Evolutionary conservation across 1,140 invertebrate genomes (phyloP).

Genomic region (Trialeurodes vaporariorum): DNA sequence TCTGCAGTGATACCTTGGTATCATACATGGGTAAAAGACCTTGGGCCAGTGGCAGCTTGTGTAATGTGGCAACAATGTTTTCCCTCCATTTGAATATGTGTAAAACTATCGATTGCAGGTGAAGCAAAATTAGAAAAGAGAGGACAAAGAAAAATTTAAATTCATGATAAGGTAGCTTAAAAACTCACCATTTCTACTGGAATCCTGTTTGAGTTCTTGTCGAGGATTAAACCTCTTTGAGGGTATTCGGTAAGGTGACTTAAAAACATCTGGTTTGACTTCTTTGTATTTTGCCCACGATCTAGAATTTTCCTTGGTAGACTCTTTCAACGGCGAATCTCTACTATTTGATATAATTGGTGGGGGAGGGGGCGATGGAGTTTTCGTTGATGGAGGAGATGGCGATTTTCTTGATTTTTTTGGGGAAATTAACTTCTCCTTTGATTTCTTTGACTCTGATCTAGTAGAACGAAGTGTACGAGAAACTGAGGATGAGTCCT

Average conservation of each 20-base stretch:
- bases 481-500: background rate
- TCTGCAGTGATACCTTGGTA: no score
- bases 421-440: background rate
- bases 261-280: slow-evolving; percentile 23
- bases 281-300: slow-evolving; percentile 27
- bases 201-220: background rate
- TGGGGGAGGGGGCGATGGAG: slow-evolving; percentile 35
- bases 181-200: no score
- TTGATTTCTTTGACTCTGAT: slow-evolving; percentile 14
- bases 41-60: no score
- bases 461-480: no score
- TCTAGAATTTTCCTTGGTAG: slow-evolving; percentile 12
- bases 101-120: no score
- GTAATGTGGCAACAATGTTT: no score
- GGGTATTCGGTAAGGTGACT: slow-evolving; percentile 16
- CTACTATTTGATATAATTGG: slow-evolving; percentile 32
- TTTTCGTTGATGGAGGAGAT: slow-evolving; percentile 14
- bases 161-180: no score
- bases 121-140: no score
- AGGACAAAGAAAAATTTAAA: no score
- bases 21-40: no score
- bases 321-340: slow-evolving; percentile 5
- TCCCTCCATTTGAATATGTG: no score
- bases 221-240: slow-evolving; percentile 7
- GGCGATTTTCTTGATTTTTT: background rate